Percentiles rank a stretch among this genome's conserved stretches.
Conservation (phyloP, 2,113 vertebrate genomes). For the Gopherus evgoodei region DNA sequence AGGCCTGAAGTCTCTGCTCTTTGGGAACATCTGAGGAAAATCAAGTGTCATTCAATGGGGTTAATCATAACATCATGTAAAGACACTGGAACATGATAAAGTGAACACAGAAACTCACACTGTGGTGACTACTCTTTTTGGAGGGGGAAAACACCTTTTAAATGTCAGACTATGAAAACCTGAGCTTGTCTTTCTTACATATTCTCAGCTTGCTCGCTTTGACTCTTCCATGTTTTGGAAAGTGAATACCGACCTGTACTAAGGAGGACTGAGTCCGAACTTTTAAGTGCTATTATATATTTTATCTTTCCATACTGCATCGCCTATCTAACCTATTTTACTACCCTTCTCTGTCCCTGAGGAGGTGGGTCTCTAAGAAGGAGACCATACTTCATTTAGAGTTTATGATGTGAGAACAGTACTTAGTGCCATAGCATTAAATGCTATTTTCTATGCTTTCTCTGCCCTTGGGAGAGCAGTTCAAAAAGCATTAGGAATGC, state of each 20-base stretch:
- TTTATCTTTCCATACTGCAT: not conserved
- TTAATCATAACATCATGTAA: not conserved
- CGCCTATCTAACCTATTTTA: not conserved
- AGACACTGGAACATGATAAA: not conserved
- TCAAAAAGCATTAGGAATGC: not conserved
- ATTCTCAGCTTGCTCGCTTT: not conserved
- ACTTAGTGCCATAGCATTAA: not conserved
- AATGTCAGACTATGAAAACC: not conserved
- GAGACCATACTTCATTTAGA: not conserved
- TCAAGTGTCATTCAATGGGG: accelerated
- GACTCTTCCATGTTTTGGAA: not conserved
- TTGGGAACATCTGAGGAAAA: constrained; percentile 89
- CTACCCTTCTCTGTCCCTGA: not conserved
- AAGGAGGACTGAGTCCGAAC: not conserved
- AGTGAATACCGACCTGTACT: not conserved
- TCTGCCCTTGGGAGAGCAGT: not conserved
- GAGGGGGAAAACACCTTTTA: not conserved
- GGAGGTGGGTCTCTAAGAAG: not conserved
- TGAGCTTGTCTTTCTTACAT: not conserved
- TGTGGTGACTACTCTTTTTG: not conserved
- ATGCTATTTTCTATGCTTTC: not conserved
- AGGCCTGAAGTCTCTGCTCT: constrained; percentile 93
- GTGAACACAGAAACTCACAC: not conserved
- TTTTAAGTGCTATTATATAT: not conserved
- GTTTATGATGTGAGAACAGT: not conserved